A percentile compares a stretch with the other conserved stretches of the same genome.
phyloP scores from a whole-genome alignment of 2,113 vertebrate species.

The Microcebus ravelobensis region DNA sequence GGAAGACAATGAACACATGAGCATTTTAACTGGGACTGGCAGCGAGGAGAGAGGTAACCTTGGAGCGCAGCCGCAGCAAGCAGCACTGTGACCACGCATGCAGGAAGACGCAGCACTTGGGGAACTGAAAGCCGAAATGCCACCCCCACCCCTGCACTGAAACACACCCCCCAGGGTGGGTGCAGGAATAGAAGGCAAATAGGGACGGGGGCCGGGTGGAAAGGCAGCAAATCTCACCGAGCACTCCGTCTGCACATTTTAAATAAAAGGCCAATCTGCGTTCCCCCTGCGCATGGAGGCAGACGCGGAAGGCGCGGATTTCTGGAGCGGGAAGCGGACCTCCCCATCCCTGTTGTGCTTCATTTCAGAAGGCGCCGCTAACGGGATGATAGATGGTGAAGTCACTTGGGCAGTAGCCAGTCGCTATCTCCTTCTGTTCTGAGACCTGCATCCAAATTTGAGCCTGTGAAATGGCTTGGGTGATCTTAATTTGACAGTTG shows the following conservation, averaged over 20 bases:
- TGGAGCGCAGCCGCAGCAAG: not conserved
- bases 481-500: conserved; percentile 82
- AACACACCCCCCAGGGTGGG: not conserved
- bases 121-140: rapidly evolving
- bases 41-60: not conserved
- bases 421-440: conserved; percentile 76
- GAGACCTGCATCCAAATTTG: conserved; percentile 75
- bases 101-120: rapidly evolving
- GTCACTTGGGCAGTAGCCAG: conserved; percentile 73
- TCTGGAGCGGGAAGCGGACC: not conserved
- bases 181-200: not conserved
- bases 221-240: not conserved
- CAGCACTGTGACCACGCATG: rapidly evolving
- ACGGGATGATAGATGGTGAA: conserved; percentile 72
- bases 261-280: not conserved
- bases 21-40: not conserved
- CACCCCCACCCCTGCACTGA: rapidly evolving
- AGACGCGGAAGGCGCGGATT: not conserved
- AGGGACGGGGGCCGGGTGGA: no score
- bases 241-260: not conserved
- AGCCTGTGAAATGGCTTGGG: conserved; percentile 78
- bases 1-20: not conserved
- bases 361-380: conserved; percentile 25
- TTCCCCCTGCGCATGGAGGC: not conserved
- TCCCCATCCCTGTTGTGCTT: not conserved